Base-by-base conservation (phyloP, 2,888 invertebrate species). In the Lymantria monacha region DNA sequence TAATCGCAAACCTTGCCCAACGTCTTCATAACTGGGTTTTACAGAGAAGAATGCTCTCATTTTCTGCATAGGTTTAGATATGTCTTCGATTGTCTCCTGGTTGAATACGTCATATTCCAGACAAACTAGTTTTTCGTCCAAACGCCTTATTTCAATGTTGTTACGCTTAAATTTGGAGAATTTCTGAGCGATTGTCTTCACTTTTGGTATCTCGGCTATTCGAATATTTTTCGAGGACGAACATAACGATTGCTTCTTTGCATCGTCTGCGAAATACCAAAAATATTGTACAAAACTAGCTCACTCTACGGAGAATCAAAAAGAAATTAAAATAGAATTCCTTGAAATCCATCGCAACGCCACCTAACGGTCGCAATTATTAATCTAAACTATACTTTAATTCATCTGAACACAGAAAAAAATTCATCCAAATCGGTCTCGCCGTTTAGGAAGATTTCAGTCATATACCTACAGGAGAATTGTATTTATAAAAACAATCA, bases 61-160 rank as follows among this genome's bases (percentile, higher is more conserved):
- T 13, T 53, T 74, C 57, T 88, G 83, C 37, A 69, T 49, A 0
- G 84, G 85, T 36, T 59, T 61, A 22, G 30, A 5, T 5, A n/a
- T 9, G n/a, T 30, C 42, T 14, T 41, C 15, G 8, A 15, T 14
- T 8, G 9, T 14, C 5, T 11, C 42, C 41, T 58, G 42, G 8
- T 77, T 63, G 46, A 69, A 87, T 0, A 89, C 72, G 30, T 87
- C 85, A 49, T 89, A 89, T 55, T 90, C 90, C 10, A 89, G 66
- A 52, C 90, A 90, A 0, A 87, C 87, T 10, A 88, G 74, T 56
- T 83, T 87, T 57, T 89, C 88, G 1, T 85, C 85, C 1, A 88
- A 52, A 36, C 74, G 78, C 33, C 89, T 70, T 1, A 90, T 49
- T 63, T 90, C 89, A 7, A 89, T 59, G 43, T 82, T 74, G 10